Base-by-base conservation (phyloP, 2,888 invertebrate species). In the Perizoma flavofasciatum region DNA sequence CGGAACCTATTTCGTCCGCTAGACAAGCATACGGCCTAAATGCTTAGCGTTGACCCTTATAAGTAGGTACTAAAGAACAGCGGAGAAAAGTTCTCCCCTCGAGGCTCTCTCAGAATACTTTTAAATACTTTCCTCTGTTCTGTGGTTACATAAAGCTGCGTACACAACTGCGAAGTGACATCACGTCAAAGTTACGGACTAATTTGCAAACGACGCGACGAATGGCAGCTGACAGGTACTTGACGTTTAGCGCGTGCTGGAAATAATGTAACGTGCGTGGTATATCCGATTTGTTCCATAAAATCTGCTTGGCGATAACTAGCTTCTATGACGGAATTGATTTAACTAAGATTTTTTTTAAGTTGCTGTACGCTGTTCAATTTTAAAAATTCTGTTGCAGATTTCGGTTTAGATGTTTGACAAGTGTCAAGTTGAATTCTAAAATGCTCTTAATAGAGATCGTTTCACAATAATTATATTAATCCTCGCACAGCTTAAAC, bases 101-200 rank as follows among this genome's bases (percentile, higher is more conserved):
- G 56, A 37, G 64, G 55, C 61, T 54, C 59, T 65, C 65, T 55
- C 62, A 56, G 67, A 68, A 73, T 71, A 70, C 73, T 72, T 70
- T 67, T 73, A 77, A 77, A 77, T 76, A 74, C 73, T 76, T 67
- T 67, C 58, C 62, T 56, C 49, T 61, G 61, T 62, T 70, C 47
- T 59, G 64, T 64, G 67, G 71, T 72, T 70, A 73, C 73, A 74
- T 77, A 76, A 77, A 72, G 71, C 73, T 72, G 63, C 72, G 78
- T 77, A 77, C 73, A 75, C 72, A 78, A 69, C 11, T 50, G 56
- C 52, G 49, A 32, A 50, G 48, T 55, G 39, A 67, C 71, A 69
- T 70, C 73, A 75, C 75, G 72, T 69, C 71, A 66, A 72, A 77
- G 71, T 77, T 67, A 70, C 73, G 67, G 74, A 71, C 72, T 73